phyloP scores from a whole-genome alignment of 2,113 vertebrate species.

The Erythrolamprus reginae region DNA sequence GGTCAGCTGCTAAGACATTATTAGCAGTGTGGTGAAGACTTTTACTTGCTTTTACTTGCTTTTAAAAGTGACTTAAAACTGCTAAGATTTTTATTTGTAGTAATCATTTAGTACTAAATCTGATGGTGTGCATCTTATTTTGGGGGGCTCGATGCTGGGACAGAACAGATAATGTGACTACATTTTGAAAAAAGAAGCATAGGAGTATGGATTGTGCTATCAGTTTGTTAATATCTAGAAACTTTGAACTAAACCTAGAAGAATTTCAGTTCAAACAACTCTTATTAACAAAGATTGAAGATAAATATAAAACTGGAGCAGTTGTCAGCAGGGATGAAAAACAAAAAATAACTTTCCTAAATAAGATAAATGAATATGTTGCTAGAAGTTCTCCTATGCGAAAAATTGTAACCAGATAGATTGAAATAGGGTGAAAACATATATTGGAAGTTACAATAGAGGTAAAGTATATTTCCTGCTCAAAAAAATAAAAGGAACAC shows the following conservation, averaged over 20 bases:
- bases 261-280: neutral
- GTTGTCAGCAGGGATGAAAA: neutral
- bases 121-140: too few species aligned
- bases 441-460: neutral
- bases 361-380: neutral
- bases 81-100: too few species aligned
- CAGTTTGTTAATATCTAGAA: neutral
- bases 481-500: too few species aligned
- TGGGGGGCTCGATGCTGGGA: too few species aligned
- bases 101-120: too few species aligned
- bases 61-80: too few species aligned
- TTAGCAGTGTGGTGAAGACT: too few species aligned
- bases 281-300: neutral
- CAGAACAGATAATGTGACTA: neutral
- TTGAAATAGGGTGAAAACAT: neutral
- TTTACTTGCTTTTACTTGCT: too few species aligned
- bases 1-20: too few species aligned
- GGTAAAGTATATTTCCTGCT: neutral
- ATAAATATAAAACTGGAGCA: neutral
- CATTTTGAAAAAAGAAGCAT: too few species aligned
- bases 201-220: neutral
- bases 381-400: neutral
- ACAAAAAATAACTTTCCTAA: neutral
- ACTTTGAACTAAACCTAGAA: neutral
- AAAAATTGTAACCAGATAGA: neutral